Evolutionary conservation across 1,140 invertebrate species (phyloP), one percentile per base, ranked within the genome.

Genomic region (Planococcus citri): DNA sequence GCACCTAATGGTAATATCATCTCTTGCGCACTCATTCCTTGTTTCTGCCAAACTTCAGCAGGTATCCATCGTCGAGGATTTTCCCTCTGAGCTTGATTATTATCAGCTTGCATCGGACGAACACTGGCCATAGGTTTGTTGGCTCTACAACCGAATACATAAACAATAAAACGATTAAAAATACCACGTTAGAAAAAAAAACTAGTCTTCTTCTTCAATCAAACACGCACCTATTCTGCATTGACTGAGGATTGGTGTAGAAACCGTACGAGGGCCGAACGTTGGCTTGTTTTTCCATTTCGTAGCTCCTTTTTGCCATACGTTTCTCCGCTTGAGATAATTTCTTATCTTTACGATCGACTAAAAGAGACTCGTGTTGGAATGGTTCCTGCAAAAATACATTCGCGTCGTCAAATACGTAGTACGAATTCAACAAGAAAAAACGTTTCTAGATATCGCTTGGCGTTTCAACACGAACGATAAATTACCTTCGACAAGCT

Each of bases 291-390:
- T 96, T 96, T 76, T 97, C 94, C 70, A 93, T 80, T 76, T 97
- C 94, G 76, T 98, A 98, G 73, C 92, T 90, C 74, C 93, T 82
- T 76, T 94, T 90, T 0, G 96, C 97, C 60, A 97, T 80, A 73
- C 91, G 81, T 77, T 98, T 98, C 77, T 99, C 97, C 27, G 92
- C 88, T 76, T 93, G 91, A 1, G 94, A 97, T 14, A 99, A 80
- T 75, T 95, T 94, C 75, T 96, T 90, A 74, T 98, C 95, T 76
- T 97, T 96, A 33, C 93, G 84, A 79, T 98, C 97, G 1, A 98
- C 88, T 6, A 99, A 81, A 37, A 98, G 80, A 22, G 94, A 96
- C 79, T 99, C 97, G 77, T 99, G 97, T 74, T 95, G 89, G 80
- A 98, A 98, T 0, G 96, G 97, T 76, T 92, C 87, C 81, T 86